Base-by-base conservation (phyloP, 2,888 invertebrate genomes). In the Protula sp. region DNA sequence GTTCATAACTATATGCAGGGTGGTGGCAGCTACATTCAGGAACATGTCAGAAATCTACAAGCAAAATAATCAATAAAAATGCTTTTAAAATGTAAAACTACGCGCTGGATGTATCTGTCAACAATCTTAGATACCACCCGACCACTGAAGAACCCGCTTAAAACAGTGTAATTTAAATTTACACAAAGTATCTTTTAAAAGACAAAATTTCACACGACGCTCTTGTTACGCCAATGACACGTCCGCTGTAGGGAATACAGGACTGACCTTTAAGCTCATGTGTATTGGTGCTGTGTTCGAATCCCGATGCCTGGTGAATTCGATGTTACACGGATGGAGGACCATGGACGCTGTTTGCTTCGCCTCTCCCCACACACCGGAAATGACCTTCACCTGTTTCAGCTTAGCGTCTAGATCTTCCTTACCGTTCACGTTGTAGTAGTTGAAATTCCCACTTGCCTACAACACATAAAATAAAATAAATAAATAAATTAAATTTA, bases 21-120 rank as follows among this genome's bases (percentile, higher is more conserved):
- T 87, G 55, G 87, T 86, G 3, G 88, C 86, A 53, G 89, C 88
- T 5, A 91, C 78, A 70, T 88, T 88, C 19, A 91, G 73, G 72
- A 89, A 87, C 22, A 91, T 82, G 24, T 87, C 85, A 1, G 88
- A 88, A 4, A 90, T 83, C n/a, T n/a, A n/a, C n/a, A n/a, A n/a
- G n/a, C n/a, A n/a, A n/a, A n/a, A n/a, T n/a, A n/a, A n/a, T n/a
- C n/a, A n/a, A n/a, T n/a, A n/a, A n/a, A n/a, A n/a, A n/a, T n/a
- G n/a, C n/a, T n/a, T n/a, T n/a, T n/a, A n/a, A n/a, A n/a, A n/a
- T n/a, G n/a, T n/a, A n/a, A n/a, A n/a, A n/a, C n/a, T n/a, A n/a
- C n/a, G n/a, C n/a, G n/a, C n/a, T n/a, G n/a, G n/a, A n/a, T n/a
- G n/a, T n/a, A n/a, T n/a, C n/a, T n/a, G n/a, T n/a, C n/a, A n/a